Evolutionary conservation across 1,140 invertebrate genomes (phyloP).

Genomic region (Spodoptera frugiperda): DNA sequence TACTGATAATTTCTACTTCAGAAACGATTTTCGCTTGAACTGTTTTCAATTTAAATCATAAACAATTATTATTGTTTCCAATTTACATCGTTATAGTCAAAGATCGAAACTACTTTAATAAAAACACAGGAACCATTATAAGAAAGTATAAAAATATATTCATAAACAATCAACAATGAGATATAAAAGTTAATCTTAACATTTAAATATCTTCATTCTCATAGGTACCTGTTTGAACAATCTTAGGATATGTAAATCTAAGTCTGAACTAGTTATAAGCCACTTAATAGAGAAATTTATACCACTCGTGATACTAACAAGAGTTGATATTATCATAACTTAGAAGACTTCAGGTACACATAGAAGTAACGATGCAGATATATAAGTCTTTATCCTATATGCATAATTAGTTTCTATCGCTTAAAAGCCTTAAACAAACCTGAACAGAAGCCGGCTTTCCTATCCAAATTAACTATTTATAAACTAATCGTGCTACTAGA

Average conservation of each 20-base stretch:
- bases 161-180: no score
- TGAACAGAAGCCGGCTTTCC: slow-evolving; percentile 9
- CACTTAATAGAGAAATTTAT: slow-evolving; percentile 14
- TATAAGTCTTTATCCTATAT: slow-evolving; percentile 18
- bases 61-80: no score
- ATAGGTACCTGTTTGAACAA: not conserved
- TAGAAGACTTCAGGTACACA: not conserved
- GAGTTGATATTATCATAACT: slow-evolving; percentile 4
- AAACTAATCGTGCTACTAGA: slow-evolving; percentile 37
- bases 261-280: not conserved
- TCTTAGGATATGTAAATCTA: not conserved
- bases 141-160: no score
- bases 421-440: slow-evolving; percentile 35
- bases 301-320: not conserved
- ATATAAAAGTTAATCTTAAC: no score
- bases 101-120: no score
- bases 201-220: not conserved
- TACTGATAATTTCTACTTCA: no score
- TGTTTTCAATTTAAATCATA: no score
- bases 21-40: no score
- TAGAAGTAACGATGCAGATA: not conserved
- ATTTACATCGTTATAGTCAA: no score
- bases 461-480: slow-evolving; percentile 36
- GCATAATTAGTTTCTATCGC: slow-evolving; percentile 25
- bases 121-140: no score